Conservation (phyloP, 2,113 vertebrate genomes). For the Pterocles gutturalis region DNA sequence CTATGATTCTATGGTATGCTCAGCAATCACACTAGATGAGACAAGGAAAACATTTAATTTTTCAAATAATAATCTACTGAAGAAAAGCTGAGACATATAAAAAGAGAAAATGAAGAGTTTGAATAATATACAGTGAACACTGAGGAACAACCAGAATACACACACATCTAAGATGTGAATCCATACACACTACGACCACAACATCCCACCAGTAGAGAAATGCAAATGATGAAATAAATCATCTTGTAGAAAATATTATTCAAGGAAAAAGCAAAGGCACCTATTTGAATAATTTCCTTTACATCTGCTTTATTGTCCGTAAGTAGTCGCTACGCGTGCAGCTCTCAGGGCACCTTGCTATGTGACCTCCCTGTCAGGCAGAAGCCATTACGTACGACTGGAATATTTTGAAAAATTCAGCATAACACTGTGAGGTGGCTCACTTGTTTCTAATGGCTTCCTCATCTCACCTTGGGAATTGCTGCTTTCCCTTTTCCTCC, state of each 20-base stretch:
- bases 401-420: background rate
- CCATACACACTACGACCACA: background rate
- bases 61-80: background rate
- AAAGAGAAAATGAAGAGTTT: background rate
- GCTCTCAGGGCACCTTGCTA: background rate
- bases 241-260: background rate
- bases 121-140: background rate
- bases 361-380: background rate
- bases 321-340: background rate
- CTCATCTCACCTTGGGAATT: background rate
- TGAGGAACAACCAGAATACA: background rate
- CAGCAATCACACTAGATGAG: background rate
- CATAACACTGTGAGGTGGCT: background rate
- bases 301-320: background rate
- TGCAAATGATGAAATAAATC: background rate
- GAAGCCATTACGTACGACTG: background rate
- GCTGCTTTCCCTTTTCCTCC: background rate
- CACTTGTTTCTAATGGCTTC: background rate
- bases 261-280: background rate
- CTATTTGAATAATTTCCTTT: background rate
- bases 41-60: background rate
- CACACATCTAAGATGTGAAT: background rate
- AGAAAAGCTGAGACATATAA: background rate
- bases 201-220: background rate
- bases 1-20: background rate